phyloP scores from a whole-genome alignment of 2,113 vertebrate genomes.

The Microcebus tavaratra region DNA sequence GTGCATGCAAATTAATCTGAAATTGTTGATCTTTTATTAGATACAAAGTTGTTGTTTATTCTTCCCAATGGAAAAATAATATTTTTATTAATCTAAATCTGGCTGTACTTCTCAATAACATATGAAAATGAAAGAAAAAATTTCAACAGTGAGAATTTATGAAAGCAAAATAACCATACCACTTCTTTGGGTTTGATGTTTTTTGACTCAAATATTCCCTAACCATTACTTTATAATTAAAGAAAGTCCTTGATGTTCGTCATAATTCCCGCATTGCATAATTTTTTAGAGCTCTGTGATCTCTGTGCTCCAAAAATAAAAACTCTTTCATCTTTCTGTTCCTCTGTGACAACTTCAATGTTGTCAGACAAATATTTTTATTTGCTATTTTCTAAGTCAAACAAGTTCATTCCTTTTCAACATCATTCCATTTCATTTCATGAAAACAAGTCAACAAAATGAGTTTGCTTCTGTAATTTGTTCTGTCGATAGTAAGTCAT shows the following conservation, averaged over 20 bases:
- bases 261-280: neutral
- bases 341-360: neutral
- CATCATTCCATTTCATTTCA: neutral
- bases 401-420: neutral
- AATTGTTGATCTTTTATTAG: neutral
- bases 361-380: neutral
- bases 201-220: neutral
- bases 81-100: neutral
- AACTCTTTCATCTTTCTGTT: neutral
- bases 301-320: neutral
- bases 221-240: neutral
- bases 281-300: neutral
- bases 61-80: neutral
- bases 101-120: neutral
- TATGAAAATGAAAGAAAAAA: neutral
- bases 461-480: neutral
- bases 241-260: neutral
- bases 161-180: neutral
- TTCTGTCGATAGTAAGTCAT: neutral
- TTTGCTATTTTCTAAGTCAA: slow-evolving; percentile 8
- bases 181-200: neutral
- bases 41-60: neutral
- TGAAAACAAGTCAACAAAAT: neutral
- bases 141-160: neutral
- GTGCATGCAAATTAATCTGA: neutral